These are phyloP conservation scores for Caenorhabditis sp. DNA, from an alignment of 2,888 invertebrate genomes.

Conservation along the genomic window DNA sequence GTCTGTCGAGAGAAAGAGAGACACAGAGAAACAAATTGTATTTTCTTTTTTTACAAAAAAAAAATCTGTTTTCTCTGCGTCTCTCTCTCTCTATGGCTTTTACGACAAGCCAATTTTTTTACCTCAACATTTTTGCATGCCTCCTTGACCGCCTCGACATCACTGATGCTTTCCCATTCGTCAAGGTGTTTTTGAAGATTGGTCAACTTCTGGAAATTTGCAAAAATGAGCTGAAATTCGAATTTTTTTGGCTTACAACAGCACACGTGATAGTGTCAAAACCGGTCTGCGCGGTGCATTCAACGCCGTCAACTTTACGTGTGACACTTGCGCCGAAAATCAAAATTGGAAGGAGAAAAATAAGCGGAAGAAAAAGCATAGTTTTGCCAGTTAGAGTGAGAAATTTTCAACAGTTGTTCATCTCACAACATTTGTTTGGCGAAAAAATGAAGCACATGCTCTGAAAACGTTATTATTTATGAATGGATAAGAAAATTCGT, in stretches of 20 bases:
- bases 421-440: no score
- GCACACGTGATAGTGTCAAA: background rate
- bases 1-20: no score
- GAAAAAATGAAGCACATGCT: no score
- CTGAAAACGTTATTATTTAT: no score
- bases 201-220: background rate
- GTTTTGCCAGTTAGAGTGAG: no score
- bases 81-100: no score
- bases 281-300: background rate
- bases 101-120: no score
- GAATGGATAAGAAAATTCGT: no score
- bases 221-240: background rate
- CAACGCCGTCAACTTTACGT: background rate
- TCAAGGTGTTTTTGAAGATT: background rate
- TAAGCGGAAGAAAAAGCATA: background rate
- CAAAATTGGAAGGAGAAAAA: background rate
- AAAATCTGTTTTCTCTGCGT: no score
- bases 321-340: background rate
- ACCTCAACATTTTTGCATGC: background rate
- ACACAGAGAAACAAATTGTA: no score
- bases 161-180: background rate
- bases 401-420: no score
- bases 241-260: background rate
- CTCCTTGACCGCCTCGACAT: background rate
- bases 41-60: no score